Conservation (phyloP, 2,113 vertebrate species). For the Myotis lucifugus region DNA sequence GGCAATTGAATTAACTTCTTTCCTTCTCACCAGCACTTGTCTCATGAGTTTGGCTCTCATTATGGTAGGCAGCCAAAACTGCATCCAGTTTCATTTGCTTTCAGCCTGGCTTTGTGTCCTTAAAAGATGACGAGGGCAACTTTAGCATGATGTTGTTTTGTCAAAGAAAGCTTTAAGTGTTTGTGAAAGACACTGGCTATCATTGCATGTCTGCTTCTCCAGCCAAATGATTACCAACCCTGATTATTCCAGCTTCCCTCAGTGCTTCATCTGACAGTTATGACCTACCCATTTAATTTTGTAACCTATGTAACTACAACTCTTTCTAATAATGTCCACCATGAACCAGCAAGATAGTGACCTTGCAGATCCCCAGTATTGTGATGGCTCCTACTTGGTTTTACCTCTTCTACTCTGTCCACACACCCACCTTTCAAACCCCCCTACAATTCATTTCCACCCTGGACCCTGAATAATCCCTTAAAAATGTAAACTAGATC, state of each 20-base stretch:
- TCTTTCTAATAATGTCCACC: neutral
- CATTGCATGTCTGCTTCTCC: neutral
- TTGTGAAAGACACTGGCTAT: neutral
- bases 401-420: neutral
- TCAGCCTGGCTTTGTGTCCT: neutral
- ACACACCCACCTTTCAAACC: neutral
- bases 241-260: neutral
- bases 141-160: neutral
- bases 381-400: neutral
- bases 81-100: neutral
- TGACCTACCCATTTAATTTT: neutral
- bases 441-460: neutral
- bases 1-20: too few species aligned
- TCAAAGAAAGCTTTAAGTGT: slow-evolving; percentile 13
- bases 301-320: neutral
- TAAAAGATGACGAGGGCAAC: neutral
- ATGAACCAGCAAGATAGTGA: neutral
- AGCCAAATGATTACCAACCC: neutral
- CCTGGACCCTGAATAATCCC: neutral
- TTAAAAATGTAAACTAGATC: neutral
- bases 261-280: neutral
- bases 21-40: too few species aligned
- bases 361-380: neutral
- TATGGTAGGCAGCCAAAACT: too few species aligned
- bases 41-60: too few species aligned